phyloP scores from a whole-genome alignment of 2,113 vertebrate genomes.

The Tupaia tana region DNA sequence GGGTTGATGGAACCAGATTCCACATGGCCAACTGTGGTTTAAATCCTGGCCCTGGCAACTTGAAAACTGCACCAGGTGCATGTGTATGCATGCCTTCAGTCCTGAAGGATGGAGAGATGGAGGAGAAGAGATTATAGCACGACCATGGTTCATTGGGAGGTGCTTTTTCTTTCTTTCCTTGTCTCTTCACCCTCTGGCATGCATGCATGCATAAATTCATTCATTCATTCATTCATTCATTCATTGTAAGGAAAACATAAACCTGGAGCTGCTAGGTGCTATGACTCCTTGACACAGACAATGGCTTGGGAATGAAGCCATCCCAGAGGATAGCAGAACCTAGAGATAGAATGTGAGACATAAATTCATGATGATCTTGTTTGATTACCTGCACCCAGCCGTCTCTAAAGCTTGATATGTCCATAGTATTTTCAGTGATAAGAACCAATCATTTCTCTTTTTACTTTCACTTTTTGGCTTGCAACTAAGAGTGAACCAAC shows the following conservation, averaged over 20 bases:
- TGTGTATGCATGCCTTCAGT: too few species aligned
- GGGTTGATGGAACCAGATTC: too few species aligned
- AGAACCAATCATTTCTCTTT: not conserved
- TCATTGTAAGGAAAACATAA: not conserved
- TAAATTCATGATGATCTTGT: not conserved
- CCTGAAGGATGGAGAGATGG: too few species aligned
- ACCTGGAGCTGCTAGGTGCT: not conserved
- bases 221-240: too few species aligned
- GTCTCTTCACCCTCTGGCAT: too few species aligned
- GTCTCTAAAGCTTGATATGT: not conserved
- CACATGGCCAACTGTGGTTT: too few species aligned
- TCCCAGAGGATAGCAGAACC: not conserved
- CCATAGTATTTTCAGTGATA: not conserved
- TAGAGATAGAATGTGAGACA: not conserved
- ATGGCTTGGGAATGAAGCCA: not conserved
- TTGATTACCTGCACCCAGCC: not conserved
- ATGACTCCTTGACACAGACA: not conserved
- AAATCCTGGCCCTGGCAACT: too few species aligned
- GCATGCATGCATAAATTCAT: too few species aligned
- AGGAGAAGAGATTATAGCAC: too few species aligned
- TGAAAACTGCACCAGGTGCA: too few species aligned
- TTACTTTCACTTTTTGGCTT: slow-evolving; percentile 37
- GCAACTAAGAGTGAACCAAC: not conserved
- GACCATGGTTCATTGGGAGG: too few species aligned
- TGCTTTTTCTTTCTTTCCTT: too few species aligned